Evolutionary conservation across 2,113 vertebrate genomes (phyloP), one percentile per base, ranked within the genome.

Genomic region (Tauraco erythrolophus): DNA sequence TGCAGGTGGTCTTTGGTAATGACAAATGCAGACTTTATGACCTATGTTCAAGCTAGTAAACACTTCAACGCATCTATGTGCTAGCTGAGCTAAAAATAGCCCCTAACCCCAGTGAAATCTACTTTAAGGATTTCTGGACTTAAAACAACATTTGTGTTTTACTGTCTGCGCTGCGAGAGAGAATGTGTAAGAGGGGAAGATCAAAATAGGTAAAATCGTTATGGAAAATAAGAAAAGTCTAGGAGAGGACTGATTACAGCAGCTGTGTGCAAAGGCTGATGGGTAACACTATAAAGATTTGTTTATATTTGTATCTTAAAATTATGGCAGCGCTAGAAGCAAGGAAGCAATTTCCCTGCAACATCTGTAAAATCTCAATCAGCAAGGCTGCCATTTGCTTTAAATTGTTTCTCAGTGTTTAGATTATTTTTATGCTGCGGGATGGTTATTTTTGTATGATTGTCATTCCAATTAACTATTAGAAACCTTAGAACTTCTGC

Each of bases 1-100:
- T 97, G 94, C 97, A 97, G 94, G 94, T 97, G 97, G 95, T 96
- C 96, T 95, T 91, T 79, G 81, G 84, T 92, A 94, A 65, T 6
- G n/a, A 89, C 97, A 95, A 96, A 96, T 58, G 50, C 94, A 96
- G 87, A 50, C 89, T 96, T 95, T 88, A 79, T 97, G 96, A 93
- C 91, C 95, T 96, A 37, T 95, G 91, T 92, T 92, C 84, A 66
- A 96, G 93, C 91, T 96, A 93, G 94, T 97, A 97, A 97, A 97
- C 96, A 96, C 91, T 96, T 92, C 2, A 5, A 61, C 85, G 89
- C 94, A 85, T 93, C 87, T 96, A 91, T 70, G 31, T 64, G 66
- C 94, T 96, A 64, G 50, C 14, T 57, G 57, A 45, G 69, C 84
- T 97, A 97, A 96, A 97, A 97, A 97, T 97, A 97, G 62, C 15